Percentiles rank a stretch among this genome's conserved stretches.
phyloP scores from a whole-genome alignment of 2,797 vertebrate species.

The Cottoperca gobio region DNA sequence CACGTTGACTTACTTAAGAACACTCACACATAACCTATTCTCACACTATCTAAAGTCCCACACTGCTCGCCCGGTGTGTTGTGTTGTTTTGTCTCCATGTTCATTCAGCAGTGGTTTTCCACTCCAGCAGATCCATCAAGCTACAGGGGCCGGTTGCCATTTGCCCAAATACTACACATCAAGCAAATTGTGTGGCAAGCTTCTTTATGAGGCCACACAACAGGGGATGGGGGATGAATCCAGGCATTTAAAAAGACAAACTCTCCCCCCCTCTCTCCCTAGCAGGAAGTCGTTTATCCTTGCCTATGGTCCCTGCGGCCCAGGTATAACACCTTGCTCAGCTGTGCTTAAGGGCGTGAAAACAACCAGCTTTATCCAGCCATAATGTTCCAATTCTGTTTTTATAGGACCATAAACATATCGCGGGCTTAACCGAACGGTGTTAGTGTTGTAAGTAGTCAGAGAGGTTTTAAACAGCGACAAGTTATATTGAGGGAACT shows the following conservation, averaged over 20 bases:
- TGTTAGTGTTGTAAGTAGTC: conserved; percentile 57
- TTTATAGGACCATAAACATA: conserved; percentile 74
- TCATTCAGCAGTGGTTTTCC: conserved; percentile 61
- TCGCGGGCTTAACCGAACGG: conserved; percentile 25
- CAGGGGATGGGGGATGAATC: conserved; percentile 42
- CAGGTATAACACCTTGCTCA: conserved; percentile 61
- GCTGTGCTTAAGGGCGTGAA: conserved; percentile 66
- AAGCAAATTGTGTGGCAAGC: conserved; percentile 71
- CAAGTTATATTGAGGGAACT: background rate
- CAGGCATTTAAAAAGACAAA: conserved; percentile 38
- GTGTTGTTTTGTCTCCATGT: conserved; percentile 21
- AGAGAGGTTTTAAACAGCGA: conserved; percentile 57
- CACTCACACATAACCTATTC: background rate
- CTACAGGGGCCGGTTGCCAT: conserved; percentile 63
- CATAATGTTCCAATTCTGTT: conserved; percentile 65
- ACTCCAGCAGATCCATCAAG: conserved; percentile 58
- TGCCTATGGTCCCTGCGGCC: conserved; percentile 44
- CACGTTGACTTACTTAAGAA: conserved; percentile 3
- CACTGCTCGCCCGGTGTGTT: conserved; percentile 28
- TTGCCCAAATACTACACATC: conserved; percentile 60
- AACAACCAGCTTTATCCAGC: conserved; percentile 50
- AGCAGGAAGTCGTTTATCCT: conserved; percentile 50
- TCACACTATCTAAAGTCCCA: too few relatives aligned
- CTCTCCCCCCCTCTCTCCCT: background rate
- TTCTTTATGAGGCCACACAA: conserved; percentile 55